Conservation (phyloP, 2,797 vertebrate species). For the Acanthurus leucopareius region DNA sequence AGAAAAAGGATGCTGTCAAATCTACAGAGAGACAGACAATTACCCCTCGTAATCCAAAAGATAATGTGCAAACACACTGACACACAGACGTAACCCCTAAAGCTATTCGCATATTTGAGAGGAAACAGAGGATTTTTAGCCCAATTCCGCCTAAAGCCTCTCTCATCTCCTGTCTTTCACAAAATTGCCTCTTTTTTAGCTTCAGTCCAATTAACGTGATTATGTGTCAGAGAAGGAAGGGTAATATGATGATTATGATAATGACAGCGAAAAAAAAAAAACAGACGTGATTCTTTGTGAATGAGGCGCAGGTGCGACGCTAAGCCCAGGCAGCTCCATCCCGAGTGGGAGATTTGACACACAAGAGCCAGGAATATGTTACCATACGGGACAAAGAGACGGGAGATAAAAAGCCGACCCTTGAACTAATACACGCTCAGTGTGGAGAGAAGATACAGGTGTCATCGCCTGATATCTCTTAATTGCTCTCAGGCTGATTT, state of each 20-base stretch:
- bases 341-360: slow-evolving; percentile 24
- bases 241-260: slow-evolving; percentile 73
- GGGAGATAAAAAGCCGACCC: slow-evolving; percentile 45
- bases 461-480: slow-evolving; percentile 43
- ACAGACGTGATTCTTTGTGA: slow-evolving; percentile 49
- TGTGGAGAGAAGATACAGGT: slow-evolving; percentile 32
- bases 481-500: slow-evolving; percentile 50
- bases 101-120: slow-evolving; percentile 45
- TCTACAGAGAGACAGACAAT: slow-evolving; percentile 61
- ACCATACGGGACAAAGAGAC: slow-evolving; percentile 15
- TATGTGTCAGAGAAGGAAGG: slow-evolving; percentile 68
- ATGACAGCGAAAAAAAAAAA: slow-evolving; percentile 52
- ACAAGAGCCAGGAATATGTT: slow-evolving; percentile 25
- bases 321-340: slow-evolving; percentile 26
- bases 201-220: slow-evolving; percentile 76
- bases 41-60: slow-evolving; percentile 58
- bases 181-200: slow-evolving; percentile 67
- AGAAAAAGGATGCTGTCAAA: slow-evolving; percentile 28
- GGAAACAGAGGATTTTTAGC: slow-evolving; percentile 58
- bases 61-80: slow-evolving; percentile 68
- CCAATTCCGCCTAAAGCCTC: slow-evolving; percentile 46
- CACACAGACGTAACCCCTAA: slow-evolving; percentile 41
- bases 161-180: slow-evolving; percentile 42
- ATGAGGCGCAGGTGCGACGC: slow-evolving; percentile 68
- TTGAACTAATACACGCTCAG: slow-evolving; percentile 39